Percentiles rank a stretch among this genome's conserved stretches.
Evolutionary conservation across 2,888 invertebrate species (phyloP).

Genomic region (Margaritifera margaritifera): DNA sequence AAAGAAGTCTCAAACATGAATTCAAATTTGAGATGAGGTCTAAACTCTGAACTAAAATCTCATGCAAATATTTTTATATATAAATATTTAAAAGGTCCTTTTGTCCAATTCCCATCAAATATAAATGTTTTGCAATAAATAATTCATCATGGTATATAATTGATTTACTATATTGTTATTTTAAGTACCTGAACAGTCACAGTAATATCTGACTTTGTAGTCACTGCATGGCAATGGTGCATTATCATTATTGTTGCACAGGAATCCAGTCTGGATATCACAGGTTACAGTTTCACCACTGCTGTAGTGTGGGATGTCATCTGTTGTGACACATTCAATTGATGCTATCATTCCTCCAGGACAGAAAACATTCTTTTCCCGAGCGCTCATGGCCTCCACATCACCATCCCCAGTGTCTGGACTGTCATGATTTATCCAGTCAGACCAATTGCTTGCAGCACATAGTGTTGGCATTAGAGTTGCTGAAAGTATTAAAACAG

Average conservation of each 20-base stretch:
- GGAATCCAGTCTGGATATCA: conserved; percentile 80
- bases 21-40: too few relatives aligned
- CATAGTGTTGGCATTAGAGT: conserved; percentile 10
- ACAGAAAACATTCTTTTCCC: conserved; percentile 51
- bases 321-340: conserved; percentile 62
- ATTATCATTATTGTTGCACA: conserved; percentile 75
- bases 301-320: conserved; percentile 47
- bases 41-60: too few relatives aligned
- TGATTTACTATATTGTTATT: too few relatives aligned
- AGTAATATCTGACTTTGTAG: conserved; percentile 67
- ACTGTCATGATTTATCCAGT: conserved; percentile 55
- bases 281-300: conserved; percentile 53
- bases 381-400: conserved; percentile 42
- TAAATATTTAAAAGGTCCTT: background rate
- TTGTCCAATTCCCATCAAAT: background rate
- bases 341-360: conserved; percentile 53
- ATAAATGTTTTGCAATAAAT: background rate
- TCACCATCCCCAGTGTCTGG: conserved; percentile 50
- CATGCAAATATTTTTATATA: too few relatives aligned
- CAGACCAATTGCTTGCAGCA: conserved; percentile 42
- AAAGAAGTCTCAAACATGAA: too few relatives aligned
- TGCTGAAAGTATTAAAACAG: too few relatives aligned
- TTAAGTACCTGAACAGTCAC: conserved; percentile 39
- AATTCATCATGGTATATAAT: too few relatives aligned
- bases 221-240: conserved; percentile 58